These are phyloP conservation scores for Epinotia nisella DNA, from an alignment of 2,888 invertebrate genomes.

Conservation along the genomic window DNA sequence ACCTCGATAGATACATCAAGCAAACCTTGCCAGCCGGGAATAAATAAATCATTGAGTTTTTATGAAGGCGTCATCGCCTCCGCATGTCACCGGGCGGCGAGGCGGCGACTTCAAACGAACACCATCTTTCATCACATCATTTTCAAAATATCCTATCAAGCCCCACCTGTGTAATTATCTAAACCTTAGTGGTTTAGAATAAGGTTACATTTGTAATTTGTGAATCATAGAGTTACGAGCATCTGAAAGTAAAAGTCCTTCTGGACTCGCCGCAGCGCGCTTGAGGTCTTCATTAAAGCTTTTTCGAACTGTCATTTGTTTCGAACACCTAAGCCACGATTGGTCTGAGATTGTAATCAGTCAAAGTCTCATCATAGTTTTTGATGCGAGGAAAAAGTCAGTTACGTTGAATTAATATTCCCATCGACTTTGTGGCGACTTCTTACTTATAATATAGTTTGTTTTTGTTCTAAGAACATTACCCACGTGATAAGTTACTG, in stretches of 20 bases:
- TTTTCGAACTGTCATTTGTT: conserved; percentile 61
- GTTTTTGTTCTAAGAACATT: neutral
- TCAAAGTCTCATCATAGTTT: conserved; percentile 40
- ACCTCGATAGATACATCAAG: conserved; percentile 56
- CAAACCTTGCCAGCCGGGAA: conserved; percentile 56
- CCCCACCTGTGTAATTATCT: neutral
- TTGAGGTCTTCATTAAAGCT: conserved; percentile 75
- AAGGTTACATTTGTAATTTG: conserved; percentile 7
- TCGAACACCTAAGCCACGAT: conserved; percentile 41
- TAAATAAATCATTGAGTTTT: conserved; percentile 83
- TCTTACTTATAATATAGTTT: neutral
- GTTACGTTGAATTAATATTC: conserved; percentile 16
- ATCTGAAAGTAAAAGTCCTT: conserved; percentile 13
- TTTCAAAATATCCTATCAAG: conserved; percentile 18
- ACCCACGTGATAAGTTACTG: neutral
- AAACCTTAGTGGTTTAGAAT: conserved; percentile 3
- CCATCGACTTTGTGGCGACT: neutral
- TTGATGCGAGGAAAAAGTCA: conserved; percentile 30
- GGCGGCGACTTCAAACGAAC: conserved; percentile 60
- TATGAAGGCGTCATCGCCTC: conserved; percentile 81
- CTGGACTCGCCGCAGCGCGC: conserved; percentile 66
- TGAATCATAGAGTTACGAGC: conserved; percentile 3
- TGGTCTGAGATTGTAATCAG: conserved; percentile 35
- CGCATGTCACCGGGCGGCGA: conserved; percentile 65
- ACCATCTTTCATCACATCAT: conserved; percentile 3